Conservation (phyloP, 2,113 vertebrate species). For the Ciconia maguari region DNA sequence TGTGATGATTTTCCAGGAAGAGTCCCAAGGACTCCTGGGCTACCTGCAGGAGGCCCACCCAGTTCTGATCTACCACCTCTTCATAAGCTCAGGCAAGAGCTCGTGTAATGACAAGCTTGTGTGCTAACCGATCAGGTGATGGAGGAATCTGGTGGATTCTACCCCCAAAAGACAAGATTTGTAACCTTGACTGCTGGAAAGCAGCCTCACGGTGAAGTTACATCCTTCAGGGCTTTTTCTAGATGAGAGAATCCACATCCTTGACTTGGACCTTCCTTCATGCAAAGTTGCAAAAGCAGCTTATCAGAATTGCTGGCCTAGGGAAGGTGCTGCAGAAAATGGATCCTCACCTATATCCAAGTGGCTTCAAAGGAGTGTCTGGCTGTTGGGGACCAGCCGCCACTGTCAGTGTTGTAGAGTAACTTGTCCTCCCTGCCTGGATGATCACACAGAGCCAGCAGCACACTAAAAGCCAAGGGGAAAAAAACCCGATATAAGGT, state of each 20-base stretch:
- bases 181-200: background rate
- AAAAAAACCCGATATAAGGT: rapidly evolving
- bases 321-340: background rate
- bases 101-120: background rate
- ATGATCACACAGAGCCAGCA: background rate
- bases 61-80: background rate
- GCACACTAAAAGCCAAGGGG: background rate
- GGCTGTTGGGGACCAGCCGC: background rate
- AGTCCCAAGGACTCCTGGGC: background rate
- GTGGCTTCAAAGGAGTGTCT: background rate
- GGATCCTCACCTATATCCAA: background rate
- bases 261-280: background rate
- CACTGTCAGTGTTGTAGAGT: background rate
- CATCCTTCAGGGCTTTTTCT: background rate
- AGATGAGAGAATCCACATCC: background rate
- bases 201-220: background rate
- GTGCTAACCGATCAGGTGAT: background rate
- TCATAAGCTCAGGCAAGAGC: background rate
- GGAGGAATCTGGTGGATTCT: background rate
- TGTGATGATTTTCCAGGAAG: background rate
- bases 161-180: background rate
- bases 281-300: background rate
- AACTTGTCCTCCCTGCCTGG: background rate
- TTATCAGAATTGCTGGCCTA: background rate
- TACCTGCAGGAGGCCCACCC: background rate